Evolutionary conservation across 1,140 invertebrate genomes (phyloP).

Genomic region (Idris sp.): DNA sequence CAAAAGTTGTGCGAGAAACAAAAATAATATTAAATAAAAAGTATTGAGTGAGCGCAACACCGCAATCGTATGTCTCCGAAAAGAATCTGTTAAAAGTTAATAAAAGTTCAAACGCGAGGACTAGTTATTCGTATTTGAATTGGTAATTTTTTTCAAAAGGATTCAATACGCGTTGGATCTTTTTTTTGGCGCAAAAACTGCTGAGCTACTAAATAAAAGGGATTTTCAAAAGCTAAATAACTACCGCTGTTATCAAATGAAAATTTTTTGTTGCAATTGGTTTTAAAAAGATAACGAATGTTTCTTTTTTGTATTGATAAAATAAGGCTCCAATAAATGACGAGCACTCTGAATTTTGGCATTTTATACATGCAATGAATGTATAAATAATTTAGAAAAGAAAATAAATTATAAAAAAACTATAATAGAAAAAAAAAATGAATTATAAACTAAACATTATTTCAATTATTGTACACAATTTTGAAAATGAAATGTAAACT

Average conservation of each 20-base stretch:
- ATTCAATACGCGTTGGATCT: conserved; percentile 7
- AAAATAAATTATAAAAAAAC: too few relatives aligned
- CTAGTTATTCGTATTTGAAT: conserved; percentile 39
- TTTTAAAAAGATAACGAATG: neutral
- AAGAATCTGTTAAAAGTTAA: conserved; percentile 51
- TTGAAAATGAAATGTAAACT: too few relatives aligned
- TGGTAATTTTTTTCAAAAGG: conserved; percentile 35
- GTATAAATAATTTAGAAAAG: too few relatives aligned
- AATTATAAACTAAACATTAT: too few relatives aligned
- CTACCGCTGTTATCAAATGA: neutral
- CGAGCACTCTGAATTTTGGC: too few relatives aligned
- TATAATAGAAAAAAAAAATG: too few relatives aligned
- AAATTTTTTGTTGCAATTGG: neutral
- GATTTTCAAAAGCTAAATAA: conserved; percentile 1
- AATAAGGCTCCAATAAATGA: too few relatives aligned
- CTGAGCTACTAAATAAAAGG: neutral
- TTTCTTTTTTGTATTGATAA: too few relatives aligned
- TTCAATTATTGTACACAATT: too few relatives aligned
- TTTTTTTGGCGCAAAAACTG: conserved; percentile 33
- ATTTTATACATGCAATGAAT: too few relatives aligned
- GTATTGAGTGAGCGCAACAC: conserved; percentile 17
- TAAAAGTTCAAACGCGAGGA: conserved; percentile 44
- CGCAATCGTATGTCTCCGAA: conserved; percentile 26
- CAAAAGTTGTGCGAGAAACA: neutral
- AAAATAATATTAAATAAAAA: neutral